Evolutionary conservation across 2,797 vertebrate species (phyloP), one percentile per base, ranked within the genome.

Genomic region (Pithecia hirsuta): DNA sequence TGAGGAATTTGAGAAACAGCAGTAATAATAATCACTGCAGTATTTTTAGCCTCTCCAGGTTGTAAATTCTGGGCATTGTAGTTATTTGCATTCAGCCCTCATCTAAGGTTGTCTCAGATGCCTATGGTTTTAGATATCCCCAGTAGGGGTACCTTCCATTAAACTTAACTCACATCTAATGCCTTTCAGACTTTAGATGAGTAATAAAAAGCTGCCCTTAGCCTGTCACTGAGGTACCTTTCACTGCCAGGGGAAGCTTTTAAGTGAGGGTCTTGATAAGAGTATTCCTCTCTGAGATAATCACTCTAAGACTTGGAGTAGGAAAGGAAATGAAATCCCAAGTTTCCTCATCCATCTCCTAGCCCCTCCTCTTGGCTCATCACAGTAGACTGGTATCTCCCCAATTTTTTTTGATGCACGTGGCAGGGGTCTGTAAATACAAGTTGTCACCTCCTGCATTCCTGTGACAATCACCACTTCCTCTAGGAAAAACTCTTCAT

Each of bases 1-100:
- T n/a, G 39, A 96, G 33, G 41, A 96, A 90, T 85, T 95, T 13
- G 39, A 97, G 20, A 89, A 91, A 70, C 3, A 81, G 11, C 9
- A 79, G 11, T 55, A 64, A 75, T 88, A 72, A 44, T 82, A n/a
- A 79, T 1, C 15, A 10, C 36, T 11, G 44, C 24, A 19, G n/a
- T 57, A 72, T 55, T 44, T 67, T n/a, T 10, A 41, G n/a, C 22
- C 36, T 83, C 41, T 81, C 52, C 67, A 52, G 36, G 22, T 44
- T 92, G 22, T 96, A 13, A 81, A 85, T 89, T 95, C 57, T 50
- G 36, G 48, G 44, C 44, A 41, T 19, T 84, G 4, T 36, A 59
- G 80, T 87, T 64, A 87, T 67, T 89, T 93, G 28, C 67, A 39
- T 52, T 94, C n/a, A 82, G 11, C 9, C 4, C 22, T 50, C 46